Evolutionary conservation across 1,140 invertebrate species (phyloP), one percentile per base, ranked within the genome.

Genomic region (Brachystomella parvula): DNA sequence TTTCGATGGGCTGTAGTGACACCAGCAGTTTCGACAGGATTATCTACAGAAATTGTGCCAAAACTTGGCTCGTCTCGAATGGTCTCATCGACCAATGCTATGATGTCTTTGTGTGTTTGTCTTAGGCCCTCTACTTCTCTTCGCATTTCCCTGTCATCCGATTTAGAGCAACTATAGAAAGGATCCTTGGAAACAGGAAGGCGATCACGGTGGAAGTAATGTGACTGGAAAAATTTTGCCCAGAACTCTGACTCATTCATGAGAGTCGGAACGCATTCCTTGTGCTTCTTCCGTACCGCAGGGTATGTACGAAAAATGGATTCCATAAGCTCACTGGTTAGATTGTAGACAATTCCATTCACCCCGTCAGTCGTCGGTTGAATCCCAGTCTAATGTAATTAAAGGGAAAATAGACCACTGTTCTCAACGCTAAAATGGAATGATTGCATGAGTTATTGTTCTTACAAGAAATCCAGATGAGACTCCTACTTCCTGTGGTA

Each of bases 281-380:
- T 80, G 81, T 99, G 94, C 83, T 98, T 99, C 81, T 88, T 89
- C 76, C 94, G 91, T 0, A 99, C 96, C 74, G 94, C 93, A 30
- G 97, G 96, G 83, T 99, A 99, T 72, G 96, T 98, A 81, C 94
- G 94, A 80, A 99, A 99, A 81, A 99, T 97, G 75, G 92, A 92
- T 74, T 97, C 88, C 78, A 99, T 98, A 49, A 98, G 89, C 78
- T 99, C 96, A 59, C 89, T 83, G 15, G 94, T 98, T 61, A 99
- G 84, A 81, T 98, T 99, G 78, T 99, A 98, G 78, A 94, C 93
- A 19, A 99, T 83, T 74, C 92, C 92, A 81, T 98, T 98, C 74
- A 89, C 94, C 44, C 95, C 96, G 80, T 99, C 96, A 28, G 92
- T 92, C 81, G 97, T 90, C 19, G 95, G 94, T 80, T 96, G 94